Evolutionary conservation across 2,113 vertebrate species (phyloP).

Genomic region (Upupa epops): DNA sequence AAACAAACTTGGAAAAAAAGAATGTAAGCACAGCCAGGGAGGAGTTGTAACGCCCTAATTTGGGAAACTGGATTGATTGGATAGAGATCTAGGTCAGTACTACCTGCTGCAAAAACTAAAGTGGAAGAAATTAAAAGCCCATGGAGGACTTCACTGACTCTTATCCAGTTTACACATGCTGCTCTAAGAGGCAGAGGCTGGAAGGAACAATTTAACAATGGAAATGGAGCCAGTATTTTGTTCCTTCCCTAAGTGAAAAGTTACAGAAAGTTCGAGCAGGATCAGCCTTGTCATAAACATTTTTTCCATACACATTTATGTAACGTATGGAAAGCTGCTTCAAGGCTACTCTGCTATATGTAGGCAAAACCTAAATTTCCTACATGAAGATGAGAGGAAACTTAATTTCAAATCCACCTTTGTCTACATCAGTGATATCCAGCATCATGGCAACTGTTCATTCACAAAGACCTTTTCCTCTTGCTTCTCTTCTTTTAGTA

Average conservation of each 20-base stretch:
- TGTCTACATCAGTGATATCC: background rate
- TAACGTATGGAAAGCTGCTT: background rate
- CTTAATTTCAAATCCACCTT: background rate
- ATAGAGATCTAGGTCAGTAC: background rate
- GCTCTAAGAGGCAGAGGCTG: background rate
- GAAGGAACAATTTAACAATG: background rate
- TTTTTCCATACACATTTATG: conserved; percentile 38
- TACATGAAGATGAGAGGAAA: background rate
- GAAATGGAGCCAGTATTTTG: background rate
- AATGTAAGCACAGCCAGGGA: background rate
- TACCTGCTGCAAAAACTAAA: background rate
- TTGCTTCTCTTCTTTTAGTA: background rate
- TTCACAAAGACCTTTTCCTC: background rate
- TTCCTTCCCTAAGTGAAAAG: no score
- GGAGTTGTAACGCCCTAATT: background rate
- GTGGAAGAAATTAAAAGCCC: background rate
- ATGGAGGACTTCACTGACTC: background rate
- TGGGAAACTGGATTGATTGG: background rate
- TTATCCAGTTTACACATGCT: fast-evolving
- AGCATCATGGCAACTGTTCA: background rate
- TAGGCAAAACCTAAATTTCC: background rate
- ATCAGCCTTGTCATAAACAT: conserved; percentile 26
- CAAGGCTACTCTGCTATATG: background rate
- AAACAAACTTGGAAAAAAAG: conserved; percentile 51
- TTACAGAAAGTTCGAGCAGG: background rate